Percentiles rank a stretch among this genome's conserved stretches.
phyloP scores from a whole-genome alignment of 2,888 invertebrate species.

The Tetragnatha montana region DNA sequence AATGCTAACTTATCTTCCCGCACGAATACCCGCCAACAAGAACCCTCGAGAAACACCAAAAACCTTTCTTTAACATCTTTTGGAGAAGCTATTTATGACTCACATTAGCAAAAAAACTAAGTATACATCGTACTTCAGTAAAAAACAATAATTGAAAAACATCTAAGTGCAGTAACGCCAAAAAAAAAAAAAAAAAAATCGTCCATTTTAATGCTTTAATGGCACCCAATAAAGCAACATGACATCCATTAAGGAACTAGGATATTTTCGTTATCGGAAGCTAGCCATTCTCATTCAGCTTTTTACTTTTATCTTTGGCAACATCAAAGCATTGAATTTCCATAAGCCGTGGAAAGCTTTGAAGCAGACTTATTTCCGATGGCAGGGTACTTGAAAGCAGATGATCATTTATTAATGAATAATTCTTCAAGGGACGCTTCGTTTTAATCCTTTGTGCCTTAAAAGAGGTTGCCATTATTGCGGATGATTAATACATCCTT shows the following conservation, averaged over 20 bases:
- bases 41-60: no score
- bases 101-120: neutral
- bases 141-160: neutral
- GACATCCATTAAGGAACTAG: neutral
- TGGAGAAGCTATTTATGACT: neutral
- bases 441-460: neutral
- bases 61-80: no score
- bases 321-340: neutral
- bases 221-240: neutral
- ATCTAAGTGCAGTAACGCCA: neutral
- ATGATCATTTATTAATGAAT: neutral
- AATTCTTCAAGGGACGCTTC: neutral
- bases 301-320: neutral
- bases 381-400: neutral
- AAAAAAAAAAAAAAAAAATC: no score
- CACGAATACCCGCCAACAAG: no score
- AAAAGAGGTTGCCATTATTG: neutral
- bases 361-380: neutral
- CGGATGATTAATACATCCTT: no score
- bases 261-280: neutral
- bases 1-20: no score
- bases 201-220: neutral
- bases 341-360: neutral
- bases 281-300: neutral
- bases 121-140: neutral